phyloP scores from a whole-genome alignment of 1,140 invertebrate species.

The Thaumetopoea pityocampa region DNA sequence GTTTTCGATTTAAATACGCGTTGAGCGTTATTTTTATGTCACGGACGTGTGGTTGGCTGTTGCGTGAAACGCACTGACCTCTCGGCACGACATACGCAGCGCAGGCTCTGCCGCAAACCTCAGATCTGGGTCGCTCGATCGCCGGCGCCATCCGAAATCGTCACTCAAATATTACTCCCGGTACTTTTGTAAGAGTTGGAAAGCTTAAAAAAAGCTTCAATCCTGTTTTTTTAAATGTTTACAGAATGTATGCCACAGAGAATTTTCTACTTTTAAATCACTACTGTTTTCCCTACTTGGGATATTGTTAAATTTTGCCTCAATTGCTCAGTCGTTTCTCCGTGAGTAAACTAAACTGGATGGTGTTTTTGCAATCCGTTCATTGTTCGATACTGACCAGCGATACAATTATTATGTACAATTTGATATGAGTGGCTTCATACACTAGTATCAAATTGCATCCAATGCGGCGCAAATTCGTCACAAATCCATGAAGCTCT shows the following conservation, averaged over 20 bases:
- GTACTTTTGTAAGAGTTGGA: not conserved
- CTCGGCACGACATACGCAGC: conserved; percentile 25
- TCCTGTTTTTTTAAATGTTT: too few relatives aligned
- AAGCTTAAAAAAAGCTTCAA: too few relatives aligned
- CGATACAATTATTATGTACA: too few relatives aligned
- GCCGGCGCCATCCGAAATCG: conserved; percentile 26
- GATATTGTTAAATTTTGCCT: too few relatives aligned
- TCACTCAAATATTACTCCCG: conserved; percentile 11
- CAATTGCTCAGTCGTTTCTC: too few relatives aligned
- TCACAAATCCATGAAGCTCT: conserved; percentile 9
- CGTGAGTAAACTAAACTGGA: too few relatives aligned
- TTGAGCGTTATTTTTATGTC: conserved; percentile 28
- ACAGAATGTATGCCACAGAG: too few relatives aligned
- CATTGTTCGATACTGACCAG: too few relatives aligned
- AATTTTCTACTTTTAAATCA: too few relatives aligned
- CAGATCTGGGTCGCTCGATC: conserved; percentile 29
- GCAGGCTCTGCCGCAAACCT: conserved; percentile 30
- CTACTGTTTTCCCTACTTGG: too few relatives aligned
- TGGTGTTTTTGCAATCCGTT: too few relatives aligned
- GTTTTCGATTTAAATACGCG: conserved; percentile 15
- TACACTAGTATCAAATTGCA: conserved; percentile 9
- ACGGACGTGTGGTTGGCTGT: conserved; percentile 27
- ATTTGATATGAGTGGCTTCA: not conserved
- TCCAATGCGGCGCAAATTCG: conserved; percentile 12
- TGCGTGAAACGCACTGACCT: conserved; percentile 32